Conservation (phyloP, 2,113 vertebrate genomes). For the Solenodon paradoxus region DNA sequence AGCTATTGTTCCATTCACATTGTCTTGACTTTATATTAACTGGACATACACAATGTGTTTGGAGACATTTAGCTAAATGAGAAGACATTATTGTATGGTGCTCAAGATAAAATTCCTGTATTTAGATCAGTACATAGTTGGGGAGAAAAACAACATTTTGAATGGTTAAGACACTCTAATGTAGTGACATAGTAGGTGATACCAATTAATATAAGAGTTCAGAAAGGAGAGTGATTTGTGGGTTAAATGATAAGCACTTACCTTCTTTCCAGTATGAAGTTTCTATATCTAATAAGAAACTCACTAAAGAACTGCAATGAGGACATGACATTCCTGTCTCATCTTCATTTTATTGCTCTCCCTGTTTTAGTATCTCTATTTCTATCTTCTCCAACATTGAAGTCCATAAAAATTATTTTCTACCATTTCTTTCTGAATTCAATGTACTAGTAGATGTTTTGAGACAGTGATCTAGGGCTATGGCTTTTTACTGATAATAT, state of each 20-base stretch:
- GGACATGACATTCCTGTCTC: not conserved
- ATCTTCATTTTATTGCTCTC: not conserved
- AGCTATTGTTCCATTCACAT: not conserved
- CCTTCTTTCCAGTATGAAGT: not conserved
- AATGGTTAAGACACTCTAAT: not conserved
- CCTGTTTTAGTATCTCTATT: not conserved
- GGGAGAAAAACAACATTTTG: not conserved
- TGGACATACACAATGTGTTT: not conserved
- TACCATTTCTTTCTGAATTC: not conserved
- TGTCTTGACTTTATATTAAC: not conserved
- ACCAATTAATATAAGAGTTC: not conserved
- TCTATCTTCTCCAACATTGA: not conserved
- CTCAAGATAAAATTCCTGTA: not conserved
- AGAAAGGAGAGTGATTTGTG: not conserved
- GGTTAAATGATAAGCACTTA: not conserved
- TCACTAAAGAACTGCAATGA: not conserved
- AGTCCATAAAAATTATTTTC: not conserved
- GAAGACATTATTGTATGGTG: not conserved
- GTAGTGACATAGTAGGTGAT: not conserved
- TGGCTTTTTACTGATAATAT: not conserved
- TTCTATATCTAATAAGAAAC: not conserved
- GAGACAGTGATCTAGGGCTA: not conserved
- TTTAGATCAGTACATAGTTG: not conserved
- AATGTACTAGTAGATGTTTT: not conserved
- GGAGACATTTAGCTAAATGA: not conserved